These are phyloP conservation scores for Lontra canadensis DNA, from an alignment of 2,113 vertebrate genomes.

Conservation along the genomic window DNA sequence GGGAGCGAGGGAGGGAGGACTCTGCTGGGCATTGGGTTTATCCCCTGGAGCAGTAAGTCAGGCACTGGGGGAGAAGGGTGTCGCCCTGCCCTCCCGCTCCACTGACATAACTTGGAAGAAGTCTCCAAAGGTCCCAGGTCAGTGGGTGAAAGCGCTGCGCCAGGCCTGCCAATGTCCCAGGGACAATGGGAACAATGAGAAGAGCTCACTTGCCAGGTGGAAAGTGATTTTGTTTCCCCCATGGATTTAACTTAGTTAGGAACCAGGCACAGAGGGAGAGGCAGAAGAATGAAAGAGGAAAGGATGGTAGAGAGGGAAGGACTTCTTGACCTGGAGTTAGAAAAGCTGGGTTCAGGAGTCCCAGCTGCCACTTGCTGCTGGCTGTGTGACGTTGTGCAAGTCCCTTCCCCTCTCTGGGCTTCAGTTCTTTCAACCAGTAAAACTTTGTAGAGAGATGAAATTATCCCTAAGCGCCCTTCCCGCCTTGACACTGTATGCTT, in stretches of 20 bases:
- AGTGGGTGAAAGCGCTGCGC: not conserved
- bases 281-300: not conserved
- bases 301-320: not conserved
- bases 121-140: not conserved
- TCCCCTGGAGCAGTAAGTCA: not conserved
- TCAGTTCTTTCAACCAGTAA: not conserved
- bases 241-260: not conserved
- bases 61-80: not conserved
- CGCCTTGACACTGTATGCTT: not conserved
- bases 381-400: not conserved
- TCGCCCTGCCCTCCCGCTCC: not conserved
- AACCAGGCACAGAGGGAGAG: not conserved
- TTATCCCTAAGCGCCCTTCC: not conserved
- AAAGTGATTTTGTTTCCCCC: constrained; percentile 46
- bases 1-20: not conserved
- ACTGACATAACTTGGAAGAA: constrained; percentile 43
- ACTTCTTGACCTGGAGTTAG: not conserved
- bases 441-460: not conserved
- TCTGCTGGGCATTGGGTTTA: not conserved
- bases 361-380: not conserved
- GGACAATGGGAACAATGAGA: constrained; percentile 36
- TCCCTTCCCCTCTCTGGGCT: not conserved
- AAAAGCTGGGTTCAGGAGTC: not conserved
- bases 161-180: not conserved
- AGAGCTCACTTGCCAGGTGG: constrained; percentile 50